A percentile compares a stretch with the other conserved stretches of the same genome.
phyloP scores from a whole-genome alignment of 1,140 invertebrate genomes.

The Glossosoma conforme region DNA sequence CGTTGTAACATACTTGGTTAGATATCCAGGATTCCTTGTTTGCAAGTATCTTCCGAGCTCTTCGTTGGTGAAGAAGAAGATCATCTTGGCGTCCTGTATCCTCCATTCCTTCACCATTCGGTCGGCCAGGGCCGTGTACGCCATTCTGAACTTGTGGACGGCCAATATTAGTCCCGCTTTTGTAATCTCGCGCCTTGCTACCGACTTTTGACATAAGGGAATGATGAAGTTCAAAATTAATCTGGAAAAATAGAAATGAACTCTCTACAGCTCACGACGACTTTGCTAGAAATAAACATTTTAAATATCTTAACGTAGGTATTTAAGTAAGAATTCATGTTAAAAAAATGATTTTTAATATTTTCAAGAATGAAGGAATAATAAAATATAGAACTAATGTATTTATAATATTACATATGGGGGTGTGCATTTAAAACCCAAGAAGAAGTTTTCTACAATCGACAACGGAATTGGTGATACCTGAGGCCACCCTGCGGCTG shows the following conservation, averaged over 20 bases:
- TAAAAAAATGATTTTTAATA: no score
- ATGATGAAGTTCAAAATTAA: constrained; percentile 15
- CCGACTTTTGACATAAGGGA: constrained; percentile 50
- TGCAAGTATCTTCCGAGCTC: constrained; percentile 60
- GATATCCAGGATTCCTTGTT: constrained; percentile 50
- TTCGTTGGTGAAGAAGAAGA: constrained; percentile 64
- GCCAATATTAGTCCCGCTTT: constrained; percentile 60
- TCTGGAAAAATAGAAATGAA: constrained; percentile 4
- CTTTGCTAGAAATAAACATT: no score
- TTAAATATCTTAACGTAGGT: no score
- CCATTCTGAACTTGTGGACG: constrained; percentile 58
- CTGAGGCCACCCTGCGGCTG: no score
- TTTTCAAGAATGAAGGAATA: no score
- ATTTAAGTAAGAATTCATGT: no score
- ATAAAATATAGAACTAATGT: no score
- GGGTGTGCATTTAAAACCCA: no score
- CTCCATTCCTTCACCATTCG: constrained; percentile 57
- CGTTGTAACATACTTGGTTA: constrained; percentile 68
- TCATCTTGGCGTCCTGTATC: constrained; percentile 59
- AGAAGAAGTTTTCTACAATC: no score
- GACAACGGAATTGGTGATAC: no score
- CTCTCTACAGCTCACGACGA: not conserved
- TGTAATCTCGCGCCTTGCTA: constrained; percentile 60
- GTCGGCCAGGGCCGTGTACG: constrained; percentile 53
- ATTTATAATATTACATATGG: no score